Percentiles rank a stretch among this genome's conserved stretches.
Evolutionary conservation across 2,888 invertebrate genomes (phyloP).

Genomic region (Carterocephalus palaemon): DNA sequence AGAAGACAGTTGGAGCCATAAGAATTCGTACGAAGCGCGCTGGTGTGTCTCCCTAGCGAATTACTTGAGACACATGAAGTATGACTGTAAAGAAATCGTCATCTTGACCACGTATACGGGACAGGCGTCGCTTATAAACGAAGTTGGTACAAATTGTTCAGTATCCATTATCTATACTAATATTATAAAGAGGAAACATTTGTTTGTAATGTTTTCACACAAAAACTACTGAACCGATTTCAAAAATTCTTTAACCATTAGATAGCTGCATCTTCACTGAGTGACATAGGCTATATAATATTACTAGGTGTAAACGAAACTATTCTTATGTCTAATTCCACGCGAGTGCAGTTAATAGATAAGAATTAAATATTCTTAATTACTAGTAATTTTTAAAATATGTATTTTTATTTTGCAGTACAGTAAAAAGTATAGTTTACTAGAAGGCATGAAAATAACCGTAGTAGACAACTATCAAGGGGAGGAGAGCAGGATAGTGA

Average conservation of each 20-base stretch:
- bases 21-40: conserved; percentile 81
- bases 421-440: conserved; percentile 47
- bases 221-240: too few relatives aligned
- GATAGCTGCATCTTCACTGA: too few relatives aligned
- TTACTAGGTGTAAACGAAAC: too few relatives aligned
- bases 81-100: conserved; percentile 81
- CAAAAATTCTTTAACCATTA: too few relatives aligned
- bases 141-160: conserved; percentile 62
- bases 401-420: conserved; percentile 40
- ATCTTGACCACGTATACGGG: conserved; percentile 86
- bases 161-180: too few relatives aligned
- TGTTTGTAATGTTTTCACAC: too few relatives aligned
- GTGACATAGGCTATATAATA: too few relatives aligned
- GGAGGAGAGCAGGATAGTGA: conserved; percentile 87
- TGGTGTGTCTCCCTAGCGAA: conserved; percentile 80
- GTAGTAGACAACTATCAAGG: conserved; percentile 91
- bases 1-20: conserved; percentile 78
- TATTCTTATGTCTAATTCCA: too few relatives aligned
- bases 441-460: conserved; percentile 78
- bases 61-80: conserved; percentile 81
- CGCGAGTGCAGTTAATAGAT: too few relatives aligned
- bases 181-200: too few relatives aligned
- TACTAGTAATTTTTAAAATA: neutral
- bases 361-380: too few relatives aligned
- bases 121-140: conserved; percentile 80